These are phyloP conservation scores for Brachionus manjavacas DNA, from an alignment of 1,140 invertebrate species.

Conservation along the genomic window DNA sequence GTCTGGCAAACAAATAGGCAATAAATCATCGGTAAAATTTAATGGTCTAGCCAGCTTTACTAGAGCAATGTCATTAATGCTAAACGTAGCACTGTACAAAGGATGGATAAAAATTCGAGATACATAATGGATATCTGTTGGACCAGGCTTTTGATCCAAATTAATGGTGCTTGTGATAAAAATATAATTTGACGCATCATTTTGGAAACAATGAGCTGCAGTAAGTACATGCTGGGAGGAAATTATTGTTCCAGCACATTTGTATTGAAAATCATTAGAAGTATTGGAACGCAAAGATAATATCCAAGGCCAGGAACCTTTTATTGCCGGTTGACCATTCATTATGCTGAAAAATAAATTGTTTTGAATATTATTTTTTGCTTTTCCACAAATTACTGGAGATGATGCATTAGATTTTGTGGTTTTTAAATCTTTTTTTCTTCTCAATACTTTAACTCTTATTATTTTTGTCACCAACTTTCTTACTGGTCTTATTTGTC, in stretches of 20 bases:
- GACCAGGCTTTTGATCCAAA: background rate
- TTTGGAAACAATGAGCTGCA: background rate
- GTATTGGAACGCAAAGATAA: background rate
- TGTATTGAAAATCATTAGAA: background rate
- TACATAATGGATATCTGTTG: background rate
- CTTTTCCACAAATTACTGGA: too few species aligned
- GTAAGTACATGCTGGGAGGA: background rate
- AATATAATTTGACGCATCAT: background rate
- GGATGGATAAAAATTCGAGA: background rate
- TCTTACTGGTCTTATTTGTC: too few species aligned
- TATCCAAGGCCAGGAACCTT: constrained; percentile 1
- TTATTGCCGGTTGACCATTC: background rate
- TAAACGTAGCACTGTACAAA: background rate
- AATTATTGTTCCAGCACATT: background rate
- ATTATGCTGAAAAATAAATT: background rate
- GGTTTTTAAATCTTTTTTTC: too few species aligned
- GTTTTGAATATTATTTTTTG: too few species aligned
- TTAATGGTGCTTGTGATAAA: background rate
- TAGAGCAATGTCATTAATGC: background rate
- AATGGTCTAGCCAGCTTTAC: background rate
- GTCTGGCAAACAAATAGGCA: background rate
- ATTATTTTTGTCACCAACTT: too few species aligned
- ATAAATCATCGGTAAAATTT: background rate
- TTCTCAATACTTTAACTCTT: too few species aligned
- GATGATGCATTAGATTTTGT: too few species aligned